phyloP scores from a whole-genome alignment of 2,113 vertebrate genomes.

The Trogon melanurus region DNA sequence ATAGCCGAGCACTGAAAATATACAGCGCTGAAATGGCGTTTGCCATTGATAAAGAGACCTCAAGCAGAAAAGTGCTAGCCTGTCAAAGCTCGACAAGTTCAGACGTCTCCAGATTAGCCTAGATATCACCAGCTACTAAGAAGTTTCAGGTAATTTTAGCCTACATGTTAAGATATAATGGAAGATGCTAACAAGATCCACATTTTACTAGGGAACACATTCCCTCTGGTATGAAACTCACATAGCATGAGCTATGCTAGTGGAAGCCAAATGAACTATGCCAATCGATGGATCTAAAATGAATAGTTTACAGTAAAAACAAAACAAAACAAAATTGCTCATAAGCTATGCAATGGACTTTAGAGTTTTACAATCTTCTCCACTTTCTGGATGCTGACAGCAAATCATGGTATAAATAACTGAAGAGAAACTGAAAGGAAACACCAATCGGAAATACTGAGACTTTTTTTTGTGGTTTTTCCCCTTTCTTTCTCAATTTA shows the following conservation, averaged over 20 bases:
- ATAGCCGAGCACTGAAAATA: background rate
- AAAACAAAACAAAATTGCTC: background rate
- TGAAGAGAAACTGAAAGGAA: slow-evolving; percentile 19
- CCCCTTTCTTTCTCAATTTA: slow-evolving; percentile 31
- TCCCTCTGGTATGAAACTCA: background rate
- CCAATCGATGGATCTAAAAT: background rate
- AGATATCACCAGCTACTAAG: background rate
- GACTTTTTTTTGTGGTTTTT: background rate
- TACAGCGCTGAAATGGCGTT: background rate
- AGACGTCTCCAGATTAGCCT: background rate
- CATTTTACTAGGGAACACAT: background rate
- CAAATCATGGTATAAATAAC: background rate
- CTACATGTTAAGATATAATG: background rate
- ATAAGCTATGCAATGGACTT: background rate
- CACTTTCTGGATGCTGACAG: background rate
- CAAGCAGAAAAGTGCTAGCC: background rate
- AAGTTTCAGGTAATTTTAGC: background rate
- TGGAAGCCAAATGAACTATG: background rate
- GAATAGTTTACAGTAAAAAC: background rate
- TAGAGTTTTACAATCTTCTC: background rate
- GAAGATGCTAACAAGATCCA: background rate
- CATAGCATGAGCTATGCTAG: fast-evolving
- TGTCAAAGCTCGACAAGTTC: background rate
- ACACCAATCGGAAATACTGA: background rate
- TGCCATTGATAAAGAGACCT: background rate